Evolutionary conservation across 2,113 vertebrate genomes (phyloP).

Genomic region (Scatophagus argus): DNA sequence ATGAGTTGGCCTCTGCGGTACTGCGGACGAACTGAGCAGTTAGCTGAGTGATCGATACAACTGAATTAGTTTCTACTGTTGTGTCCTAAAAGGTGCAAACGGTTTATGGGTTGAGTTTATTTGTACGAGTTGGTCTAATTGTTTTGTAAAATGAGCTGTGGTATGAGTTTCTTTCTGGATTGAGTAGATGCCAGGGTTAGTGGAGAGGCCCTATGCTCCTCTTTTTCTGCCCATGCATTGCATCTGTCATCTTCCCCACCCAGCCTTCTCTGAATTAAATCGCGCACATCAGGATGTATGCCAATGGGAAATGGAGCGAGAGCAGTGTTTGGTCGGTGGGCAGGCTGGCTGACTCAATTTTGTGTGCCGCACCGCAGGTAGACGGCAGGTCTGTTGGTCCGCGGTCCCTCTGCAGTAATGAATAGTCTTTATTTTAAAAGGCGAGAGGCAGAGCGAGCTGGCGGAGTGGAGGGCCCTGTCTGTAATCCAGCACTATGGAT

Average conservation of each 20-base stretch:
- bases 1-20: slow-evolving; percentile 31
- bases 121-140: neutral
- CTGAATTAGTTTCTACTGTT: slow-evolving; percentile 15
- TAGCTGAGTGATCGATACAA: slow-evolving; percentile 41
- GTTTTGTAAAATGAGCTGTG: slow-evolving; percentile 20
- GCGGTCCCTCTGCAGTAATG: slow-evolving; percentile 63
- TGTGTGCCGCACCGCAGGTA: slow-evolving; percentile 55
- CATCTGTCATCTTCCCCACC: slow-evolving; percentile 47
- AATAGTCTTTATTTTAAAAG: slow-evolving; percentile 82
- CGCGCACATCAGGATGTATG: slow-evolving; percentile 33
- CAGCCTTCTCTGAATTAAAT: slow-evolving; percentile 54
- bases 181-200: slow-evolving; percentile 20
- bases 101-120: slow-evolving; percentile 28
- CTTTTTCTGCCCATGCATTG: slow-evolving; percentile 14
- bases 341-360: slow-evolving; percentile 63
- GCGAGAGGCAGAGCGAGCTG: slow-evolving; percentile 49
- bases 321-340: slow-evolving; percentile 42
- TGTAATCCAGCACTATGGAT: slow-evolving; percentile 74
- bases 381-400: slow-evolving; percentile 44
- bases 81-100: slow-evolving; percentile 14
- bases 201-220: slow-evolving; percentile 11
- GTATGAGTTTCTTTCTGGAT: slow-evolving; percentile 21
- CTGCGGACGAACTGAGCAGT: slow-evolving; percentile 32
- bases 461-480: slow-evolving; percentile 39
- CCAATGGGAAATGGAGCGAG: slow-evolving; percentile 64